Evolutionary conservation across 2,113 vertebrate genomes (phyloP), one percentile per base, ranked within the genome.

Genomic region (Podocnemis expansa): DNA sequence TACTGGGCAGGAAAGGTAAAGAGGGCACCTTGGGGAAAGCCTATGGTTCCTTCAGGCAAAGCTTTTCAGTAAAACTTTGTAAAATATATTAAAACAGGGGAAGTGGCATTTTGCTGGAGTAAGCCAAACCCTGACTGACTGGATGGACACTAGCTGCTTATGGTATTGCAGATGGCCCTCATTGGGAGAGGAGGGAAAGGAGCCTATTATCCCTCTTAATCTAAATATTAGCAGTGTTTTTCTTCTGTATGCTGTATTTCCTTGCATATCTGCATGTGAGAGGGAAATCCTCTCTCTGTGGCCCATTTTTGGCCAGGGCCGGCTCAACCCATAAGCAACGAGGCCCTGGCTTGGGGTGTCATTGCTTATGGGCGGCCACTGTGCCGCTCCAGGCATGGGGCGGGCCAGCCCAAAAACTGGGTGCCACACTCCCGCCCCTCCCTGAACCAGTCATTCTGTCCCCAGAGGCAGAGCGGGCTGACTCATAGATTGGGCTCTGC

Each of bases 1-100:
- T 34, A 96, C 98, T 78, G 94, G 81, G 1, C 75, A 95, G 49
- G 76, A 97, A 52, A 98, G 98, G 98, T 98, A 98, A 75, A 78
- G 43, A 16, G 8, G n/a, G 13, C 7, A 79, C 38, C 8, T 58
- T 41, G 55, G 80, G 87, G 58, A 19, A 52, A 51, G n/a, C 47
- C 73, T 45, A 25, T 45, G 13, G 21, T 9, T 5, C 38, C 67
- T 82, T 47, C 25, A 22, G 81, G 54, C 92, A 81, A 5, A 17
- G 55, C 10, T 29, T 56, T 60, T 45, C 24, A 4, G 82, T 45
- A 88, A 45, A 75, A 7, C 19, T 29, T 41, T 80, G 7, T n/a
- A 45, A 34, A 75, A 14, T 29, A 55, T 10, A 1, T 38, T 25
- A 21, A 12, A 45, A 29, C 22, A 45, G 41, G 24, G 41, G 43